phyloP scores from a whole-genome alignment of 2,797 vertebrate genomes.

The Oophaga sylvatica region DNA sequence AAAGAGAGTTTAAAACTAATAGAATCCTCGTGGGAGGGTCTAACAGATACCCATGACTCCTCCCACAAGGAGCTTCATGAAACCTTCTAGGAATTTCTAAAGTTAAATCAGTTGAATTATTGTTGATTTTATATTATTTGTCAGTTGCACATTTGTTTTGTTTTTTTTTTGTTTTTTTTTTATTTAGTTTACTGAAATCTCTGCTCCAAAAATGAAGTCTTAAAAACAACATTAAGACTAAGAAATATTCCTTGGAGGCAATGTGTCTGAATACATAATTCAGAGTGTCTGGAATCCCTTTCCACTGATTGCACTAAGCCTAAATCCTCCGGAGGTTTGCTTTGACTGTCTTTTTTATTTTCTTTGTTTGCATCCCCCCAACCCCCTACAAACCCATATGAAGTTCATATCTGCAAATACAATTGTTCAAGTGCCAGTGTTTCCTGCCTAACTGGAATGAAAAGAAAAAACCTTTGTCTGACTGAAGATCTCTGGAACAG shows the following conservation, averaged over 20 bases:
- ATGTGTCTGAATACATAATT: slow-evolving; percentile 70
- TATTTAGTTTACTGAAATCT: background rate
- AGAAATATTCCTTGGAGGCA: slow-evolving; percentile 23
- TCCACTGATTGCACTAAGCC: slow-evolving; percentile 69
- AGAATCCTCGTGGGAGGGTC: background rate
- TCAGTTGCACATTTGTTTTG: background rate
- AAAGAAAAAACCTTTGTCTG: background rate
- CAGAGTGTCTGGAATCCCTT: slow-evolving; percentile 67
- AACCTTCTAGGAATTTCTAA: background rate
- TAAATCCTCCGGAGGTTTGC: slow-evolving; percentile 70
- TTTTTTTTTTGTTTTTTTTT: background rate
- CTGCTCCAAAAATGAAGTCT: slow-evolving; percentile 8
- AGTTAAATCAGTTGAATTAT: background rate
- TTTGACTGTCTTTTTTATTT: slow-evolving; percentile 68
- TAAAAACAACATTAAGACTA: slow-evolving; percentile 40
- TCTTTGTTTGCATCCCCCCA: background rate
- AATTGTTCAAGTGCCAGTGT: background rate
- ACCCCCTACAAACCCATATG: slow-evolving; percentile 58
- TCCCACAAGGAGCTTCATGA: background rate
- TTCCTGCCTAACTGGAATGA: background rate
- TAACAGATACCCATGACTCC: background rate
- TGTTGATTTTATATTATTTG: background rate
- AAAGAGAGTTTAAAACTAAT: background rate
- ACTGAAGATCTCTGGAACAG: background rate
- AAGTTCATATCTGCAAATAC: slow-evolving; percentile 68